Conservation (phyloP, 23 tunicate genomes). For the Styela plicata region DNA sequence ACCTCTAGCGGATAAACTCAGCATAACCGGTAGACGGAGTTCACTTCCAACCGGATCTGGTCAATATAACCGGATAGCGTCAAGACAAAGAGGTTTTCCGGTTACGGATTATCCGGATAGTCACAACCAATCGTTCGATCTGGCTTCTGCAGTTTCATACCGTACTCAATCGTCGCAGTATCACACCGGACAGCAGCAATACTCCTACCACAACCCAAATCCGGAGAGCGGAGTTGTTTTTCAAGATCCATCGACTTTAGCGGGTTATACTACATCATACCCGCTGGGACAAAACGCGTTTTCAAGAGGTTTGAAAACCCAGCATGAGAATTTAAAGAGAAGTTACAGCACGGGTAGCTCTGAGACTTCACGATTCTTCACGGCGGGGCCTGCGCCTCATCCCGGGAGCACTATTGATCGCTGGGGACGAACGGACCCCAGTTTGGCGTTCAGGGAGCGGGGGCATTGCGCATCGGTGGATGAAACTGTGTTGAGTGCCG, state of each 20-base stretch:
- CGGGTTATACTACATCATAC: constrained; percentile 27
- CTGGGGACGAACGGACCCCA: constrained; percentile 24
- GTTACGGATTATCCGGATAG: not conserved
- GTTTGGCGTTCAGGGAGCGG: constrained; percentile 35
- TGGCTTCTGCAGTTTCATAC: constrained; percentile 33
- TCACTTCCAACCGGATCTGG: not conserved
- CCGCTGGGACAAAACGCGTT: constrained; percentile 31
- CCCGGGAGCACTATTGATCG: constrained; percentile 21
- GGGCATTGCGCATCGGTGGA: constrained; percentile 61
- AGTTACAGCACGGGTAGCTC: constrained; percentile 78
- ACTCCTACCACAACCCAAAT: not conserved
- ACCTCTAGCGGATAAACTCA: constrained; percentile 3
- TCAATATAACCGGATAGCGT: not conserved
- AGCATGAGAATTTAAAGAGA: constrained; percentile 47
- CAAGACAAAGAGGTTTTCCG: not conserved
- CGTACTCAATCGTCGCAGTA: not conserved
- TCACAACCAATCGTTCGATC: constrained; percentile 11
- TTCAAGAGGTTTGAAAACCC: constrained; percentile 17
- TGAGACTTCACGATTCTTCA: constrained; percentile 18
- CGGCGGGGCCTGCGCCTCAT: not conserved
- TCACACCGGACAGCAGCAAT: constrained; percentile 7
- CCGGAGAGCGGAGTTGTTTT: not conserved
- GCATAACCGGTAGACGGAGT: constrained; percentile 1
- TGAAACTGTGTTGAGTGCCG: constrained; percentile 48
- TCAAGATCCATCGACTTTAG: constrained; percentile 7